Evolutionary conservation across 2,888 invertebrate species (phyloP).

Genomic region (Stenurella melanura): DNA sequence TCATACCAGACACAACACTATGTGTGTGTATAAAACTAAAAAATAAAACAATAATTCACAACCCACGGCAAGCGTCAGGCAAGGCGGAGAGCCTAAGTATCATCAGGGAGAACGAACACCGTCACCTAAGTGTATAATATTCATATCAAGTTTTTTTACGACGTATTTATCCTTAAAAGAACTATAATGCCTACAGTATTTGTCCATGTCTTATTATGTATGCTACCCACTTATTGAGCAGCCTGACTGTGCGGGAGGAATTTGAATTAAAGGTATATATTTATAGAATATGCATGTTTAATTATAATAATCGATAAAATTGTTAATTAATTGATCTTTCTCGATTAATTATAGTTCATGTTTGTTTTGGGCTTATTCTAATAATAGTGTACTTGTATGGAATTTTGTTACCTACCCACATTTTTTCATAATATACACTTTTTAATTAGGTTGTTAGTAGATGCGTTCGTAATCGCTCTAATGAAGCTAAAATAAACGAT

Average conservation of each 20-base stretch:
- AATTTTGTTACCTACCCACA: conserved; percentile 21
- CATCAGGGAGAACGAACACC: no score
- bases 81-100: no score
- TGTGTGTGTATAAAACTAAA: no score
- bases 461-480: neutral
- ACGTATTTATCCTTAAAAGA: neutral
- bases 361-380: conserved; percentile 24
- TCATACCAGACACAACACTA: no score
- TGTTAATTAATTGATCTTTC: conserved; percentile 8
- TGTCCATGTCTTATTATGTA: neutral
- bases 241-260: neutral
- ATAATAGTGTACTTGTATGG: conserved; percentile 17
- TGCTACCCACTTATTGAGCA: neutral
- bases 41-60: no score
- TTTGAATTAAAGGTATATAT: neutral
- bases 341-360: conserved; percentile 5
- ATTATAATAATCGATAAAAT: conserved; percentile 1
- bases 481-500: neutral
- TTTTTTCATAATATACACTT: neutral
- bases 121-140: no score
- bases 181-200: no score
- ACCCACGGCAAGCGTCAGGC: no score
- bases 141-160: no score
- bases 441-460: conserved; percentile 21
- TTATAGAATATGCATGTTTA: conserved; percentile 12